Conservation (phyloP, 35 echinoderm and acorn worm genomes). For the Amphiura filiformis region DNA sequence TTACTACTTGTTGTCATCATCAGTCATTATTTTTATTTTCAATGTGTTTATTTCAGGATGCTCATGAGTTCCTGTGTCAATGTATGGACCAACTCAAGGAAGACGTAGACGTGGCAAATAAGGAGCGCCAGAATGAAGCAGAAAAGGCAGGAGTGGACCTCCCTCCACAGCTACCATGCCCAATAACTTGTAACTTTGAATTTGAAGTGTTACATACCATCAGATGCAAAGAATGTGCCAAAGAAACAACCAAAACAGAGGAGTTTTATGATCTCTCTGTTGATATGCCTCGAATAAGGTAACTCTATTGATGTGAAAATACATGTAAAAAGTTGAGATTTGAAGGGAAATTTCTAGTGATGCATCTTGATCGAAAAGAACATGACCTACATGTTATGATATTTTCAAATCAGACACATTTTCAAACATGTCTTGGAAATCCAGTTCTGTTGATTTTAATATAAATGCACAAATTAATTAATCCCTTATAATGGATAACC, state of each 20-base stretch:
- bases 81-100: constrained; percentile 99
- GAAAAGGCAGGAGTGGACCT: no score
- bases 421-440: no score
- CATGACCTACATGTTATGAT: background rate
- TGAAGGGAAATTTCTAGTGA: no score
- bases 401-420: no score
- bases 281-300: constrained; percentile 84
- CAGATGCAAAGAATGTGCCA: constrained; percentile 69
- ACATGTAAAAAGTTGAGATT: no score
- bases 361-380: background rate
- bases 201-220: constrained; percentile 86
- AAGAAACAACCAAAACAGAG: constrained; percentile 74
- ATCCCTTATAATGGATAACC: no score
- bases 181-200: constrained; percentile 76
- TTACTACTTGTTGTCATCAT: no score
- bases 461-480: no score
- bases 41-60: constrained; percentile 65
- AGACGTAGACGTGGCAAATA: constrained; percentile 71
- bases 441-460: no score
- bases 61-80: constrained; percentile 95
- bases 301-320: no score
- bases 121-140: background rate
- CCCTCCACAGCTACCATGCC: constrained; percentile 16
- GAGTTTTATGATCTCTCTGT: constrained; percentile 79
- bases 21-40: no score